Evolutionary conservation across 1,140 invertebrate genomes (phyloP).

Genomic region (Sinella curviseta): DNA sequence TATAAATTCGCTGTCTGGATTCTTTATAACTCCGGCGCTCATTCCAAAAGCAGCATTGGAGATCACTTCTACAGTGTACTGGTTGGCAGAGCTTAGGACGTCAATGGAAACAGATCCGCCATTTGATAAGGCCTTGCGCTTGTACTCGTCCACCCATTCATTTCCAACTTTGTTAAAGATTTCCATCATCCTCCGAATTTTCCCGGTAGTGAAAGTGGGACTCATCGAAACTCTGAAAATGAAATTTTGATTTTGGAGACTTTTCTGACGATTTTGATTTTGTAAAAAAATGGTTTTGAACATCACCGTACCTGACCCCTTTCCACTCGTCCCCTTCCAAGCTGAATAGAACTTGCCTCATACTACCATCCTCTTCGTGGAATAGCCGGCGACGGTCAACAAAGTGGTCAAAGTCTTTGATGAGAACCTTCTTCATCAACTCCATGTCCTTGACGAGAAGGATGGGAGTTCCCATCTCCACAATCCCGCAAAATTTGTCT

Average conservation of each 20-base stretch:
- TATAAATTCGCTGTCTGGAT: neutral
- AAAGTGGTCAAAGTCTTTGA: conserved; percentile 23
- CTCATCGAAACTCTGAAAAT: no score
- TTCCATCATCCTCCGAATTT: conserved; percentile 38
- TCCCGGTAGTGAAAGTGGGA: conserved; percentile 1
- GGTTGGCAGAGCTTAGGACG: neutral
- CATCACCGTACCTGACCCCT: neutral
- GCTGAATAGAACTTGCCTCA: neutral
- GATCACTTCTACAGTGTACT: conserved; percentile 8
- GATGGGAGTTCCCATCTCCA: neutral
- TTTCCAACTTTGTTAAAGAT: conserved; percentile 6
- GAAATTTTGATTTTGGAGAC: no score
- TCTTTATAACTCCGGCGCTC: neutral
- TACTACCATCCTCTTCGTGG: neutral
- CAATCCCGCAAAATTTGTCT: neutral
- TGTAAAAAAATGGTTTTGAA: no score
- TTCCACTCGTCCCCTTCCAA: conserved; percentile 1
- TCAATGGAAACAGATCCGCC: neutral
- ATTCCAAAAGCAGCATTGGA: neutral
- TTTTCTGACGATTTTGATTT: no score
- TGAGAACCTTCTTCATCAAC: neutral
- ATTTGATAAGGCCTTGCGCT: neutral
- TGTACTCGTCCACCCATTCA: neutral
- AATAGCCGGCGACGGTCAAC: neutral
- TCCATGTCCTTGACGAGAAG: neutral